phyloP scores from a whole-genome alignment of 2,113 vertebrate genomes.

The Sphyrna mokarran region DNA sequence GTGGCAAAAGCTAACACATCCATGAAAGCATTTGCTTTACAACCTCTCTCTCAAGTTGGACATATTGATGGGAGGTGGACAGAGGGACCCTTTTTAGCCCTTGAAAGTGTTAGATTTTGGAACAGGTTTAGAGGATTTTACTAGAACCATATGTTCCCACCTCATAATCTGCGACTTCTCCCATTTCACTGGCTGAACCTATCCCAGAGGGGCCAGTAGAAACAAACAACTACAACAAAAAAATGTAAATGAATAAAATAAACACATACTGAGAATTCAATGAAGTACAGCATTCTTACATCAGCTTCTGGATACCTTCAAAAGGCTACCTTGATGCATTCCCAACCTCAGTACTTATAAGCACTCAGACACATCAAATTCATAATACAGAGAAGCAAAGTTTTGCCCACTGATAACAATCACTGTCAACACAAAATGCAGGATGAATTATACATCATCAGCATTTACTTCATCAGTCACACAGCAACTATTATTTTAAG shows the following conservation, averaged over 20 bases:
- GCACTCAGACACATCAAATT: not conserved
- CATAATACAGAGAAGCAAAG: not conserved
- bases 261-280: conserved; percentile 31
- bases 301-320: conserved; percentile 36
- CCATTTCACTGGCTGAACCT: conserved; percentile 1
- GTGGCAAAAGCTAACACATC: conserved; percentile 7
- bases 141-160: conserved; percentile 35
- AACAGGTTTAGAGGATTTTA: conserved; percentile 19
- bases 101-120: conserved; percentile 28
- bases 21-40: conserved; percentile 3
- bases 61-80: not conserved
- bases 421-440: not conserved
- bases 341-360: not conserved
- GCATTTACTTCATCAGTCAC: not conserved
- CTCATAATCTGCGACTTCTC: conserved; percentile 31
- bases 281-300: conserved; percentile 27
- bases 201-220: conserved; percentile 33
- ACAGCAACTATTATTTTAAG: not conserved
- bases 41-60: not conserved
- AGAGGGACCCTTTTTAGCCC: conserved; percentile 2
- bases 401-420: not conserved
- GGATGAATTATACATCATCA: not conserved
- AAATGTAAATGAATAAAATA: conserved; percentile 39
- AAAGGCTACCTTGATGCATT: not conserved
- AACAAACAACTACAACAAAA: conserved; percentile 34